phyloP scores from a whole-genome alignment of 2,888 invertebrate species.

The Heliconius charithonia region DNA sequence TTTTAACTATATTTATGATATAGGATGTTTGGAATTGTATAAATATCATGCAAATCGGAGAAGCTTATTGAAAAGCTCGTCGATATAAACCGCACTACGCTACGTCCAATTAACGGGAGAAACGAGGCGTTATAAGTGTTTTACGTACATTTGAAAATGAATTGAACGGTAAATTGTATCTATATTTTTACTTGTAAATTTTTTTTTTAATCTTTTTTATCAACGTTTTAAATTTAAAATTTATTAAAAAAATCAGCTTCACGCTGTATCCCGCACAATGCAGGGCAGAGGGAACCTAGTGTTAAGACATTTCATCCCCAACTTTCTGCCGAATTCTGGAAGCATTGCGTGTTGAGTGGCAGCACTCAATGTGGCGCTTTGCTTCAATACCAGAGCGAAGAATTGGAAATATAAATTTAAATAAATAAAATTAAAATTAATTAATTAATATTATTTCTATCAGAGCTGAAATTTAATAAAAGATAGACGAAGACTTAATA shows the following conservation, averaged over 20 bases:
- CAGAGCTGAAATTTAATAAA: too few relatives aligned
- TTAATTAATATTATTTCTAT: not conserved
- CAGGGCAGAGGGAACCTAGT: too few relatives aligned
- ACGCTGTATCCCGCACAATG: too few relatives aligned
- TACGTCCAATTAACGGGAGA: constrained; percentile 57
- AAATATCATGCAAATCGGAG: constrained; percentile 19
- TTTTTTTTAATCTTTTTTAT: too few relatives aligned
- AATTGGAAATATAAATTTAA: too few relatives aligned
- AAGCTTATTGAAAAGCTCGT: constrained; percentile 26
- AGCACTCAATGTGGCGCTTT: too few relatives aligned
- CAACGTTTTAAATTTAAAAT: not conserved
- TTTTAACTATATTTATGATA: constrained; percentile 3
- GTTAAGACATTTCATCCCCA: too few relatives aligned
- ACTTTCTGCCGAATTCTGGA: too few relatives aligned
- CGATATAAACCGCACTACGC: constrained; percentile 35
- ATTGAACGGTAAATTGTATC: constrained; percentile 24
- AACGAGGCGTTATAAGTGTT: constrained; percentile 45
- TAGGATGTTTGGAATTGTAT: not conserved
- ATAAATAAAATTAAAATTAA: not conserved
- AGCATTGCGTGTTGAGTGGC: too few relatives aligned
- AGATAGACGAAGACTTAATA: too few relatives aligned
- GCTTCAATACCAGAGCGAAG: too few relatives aligned
- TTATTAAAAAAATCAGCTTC: too few relatives aligned
- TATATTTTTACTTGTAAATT: not conserved
- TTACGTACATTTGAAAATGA: constrained; percentile 30